Evolutionary conservation across 2,113 vertebrate genomes (phyloP).

Genomic region (Chamaetylas fuelleborni): DNA sequence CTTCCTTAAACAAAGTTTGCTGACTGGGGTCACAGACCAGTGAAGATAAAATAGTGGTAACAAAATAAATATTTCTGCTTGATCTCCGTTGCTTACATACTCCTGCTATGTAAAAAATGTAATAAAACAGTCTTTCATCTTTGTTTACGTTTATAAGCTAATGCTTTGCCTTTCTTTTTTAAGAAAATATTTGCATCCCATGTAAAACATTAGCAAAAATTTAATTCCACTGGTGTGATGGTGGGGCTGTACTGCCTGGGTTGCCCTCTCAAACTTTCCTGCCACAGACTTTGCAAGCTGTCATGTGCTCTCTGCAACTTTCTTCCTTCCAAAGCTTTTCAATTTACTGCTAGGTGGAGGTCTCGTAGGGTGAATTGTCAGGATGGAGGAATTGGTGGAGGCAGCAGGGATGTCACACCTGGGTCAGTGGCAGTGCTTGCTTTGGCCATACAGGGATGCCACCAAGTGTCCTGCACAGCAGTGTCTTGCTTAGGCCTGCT

Average conservation of each 20-base stretch:
- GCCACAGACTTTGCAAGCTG: background rate
- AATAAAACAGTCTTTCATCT: slow-evolving; percentile 16
- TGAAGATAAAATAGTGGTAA: slow-evolving; percentile 50
- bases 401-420: background rate
- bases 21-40: slow-evolving; percentile 26
- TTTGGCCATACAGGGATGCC: background rate
- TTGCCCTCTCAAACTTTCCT: background rate
- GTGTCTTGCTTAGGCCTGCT: background rate
- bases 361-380: rapidly evolving
- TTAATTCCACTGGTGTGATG: background rate
- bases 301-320: background rate
- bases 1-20: slow-evolving; percentile 55
- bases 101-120: slow-evolving; percentile 29
- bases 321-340: background rate
- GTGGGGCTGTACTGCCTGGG: background rate
- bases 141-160: background rate
- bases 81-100: background rate
- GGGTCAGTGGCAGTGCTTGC: background rate
- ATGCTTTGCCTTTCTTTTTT: background rate
- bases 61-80: slow-evolving; percentile 55
- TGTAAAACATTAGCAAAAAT: background rate
- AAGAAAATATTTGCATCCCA: background rate
- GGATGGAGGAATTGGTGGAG: background rate
- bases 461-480: rapidly evolving
- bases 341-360: rapidly evolving